Conservation (phyloP, 1,140 invertebrate species). For the Nephila pilipes region DNA sequence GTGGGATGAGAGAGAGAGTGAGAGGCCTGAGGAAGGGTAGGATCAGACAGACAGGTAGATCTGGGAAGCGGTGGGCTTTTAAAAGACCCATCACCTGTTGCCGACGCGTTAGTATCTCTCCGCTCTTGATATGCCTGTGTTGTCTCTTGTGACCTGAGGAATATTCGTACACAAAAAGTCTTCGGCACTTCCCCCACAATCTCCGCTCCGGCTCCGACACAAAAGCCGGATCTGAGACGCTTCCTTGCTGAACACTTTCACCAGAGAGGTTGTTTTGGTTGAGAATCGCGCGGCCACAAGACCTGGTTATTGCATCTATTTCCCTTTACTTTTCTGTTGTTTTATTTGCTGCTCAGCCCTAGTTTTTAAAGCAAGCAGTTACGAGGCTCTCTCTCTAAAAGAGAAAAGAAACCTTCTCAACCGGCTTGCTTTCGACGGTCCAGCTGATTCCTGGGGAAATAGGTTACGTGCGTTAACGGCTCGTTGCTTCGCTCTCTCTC, state of each 20-base stretch:
- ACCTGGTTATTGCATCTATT: slow-evolving; percentile 37
- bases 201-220: not conserved
- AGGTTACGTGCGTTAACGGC: slow-evolving; percentile 72
- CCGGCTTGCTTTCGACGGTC: slow-evolving; percentile 70
- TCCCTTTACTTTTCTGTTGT: slow-evolving; percentile 19
- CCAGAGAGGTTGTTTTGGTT: slow-evolving; percentile 38
- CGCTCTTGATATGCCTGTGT: slow-evolving; percentile 25
- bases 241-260: slow-evolving; percentile 33
- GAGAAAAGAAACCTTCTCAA: slow-evolving; percentile 62
- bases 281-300: slow-evolving; percentile 19
- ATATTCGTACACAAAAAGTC: slow-evolving; percentile 9
- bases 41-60: slow-evolving; percentile 59
- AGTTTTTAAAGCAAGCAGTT: slow-evolving; percentile 52
- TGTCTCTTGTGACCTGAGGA: slow-evolving; percentile 47
- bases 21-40: slow-evolving; percentile 44
- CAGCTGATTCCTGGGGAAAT: slow-evolving; percentile 74
- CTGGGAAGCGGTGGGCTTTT: slow-evolving; percentile 65
- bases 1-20: slow-evolving; percentile 50
- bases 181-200: not conserved
- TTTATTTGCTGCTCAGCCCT: slow-evolving; percentile 68
- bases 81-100: slow-evolving; percentile 62
- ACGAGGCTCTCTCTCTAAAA: slow-evolving; percentile 38
- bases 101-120: slow-evolving; percentile 57
- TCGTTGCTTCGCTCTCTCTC: slow-evolving; percentile 65
- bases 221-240: not conserved